These are phyloP conservation scores for Chirona hameri DNA, from an alignment of 2,888 invertebrate species.

Conservation along the genomic window DNA sequence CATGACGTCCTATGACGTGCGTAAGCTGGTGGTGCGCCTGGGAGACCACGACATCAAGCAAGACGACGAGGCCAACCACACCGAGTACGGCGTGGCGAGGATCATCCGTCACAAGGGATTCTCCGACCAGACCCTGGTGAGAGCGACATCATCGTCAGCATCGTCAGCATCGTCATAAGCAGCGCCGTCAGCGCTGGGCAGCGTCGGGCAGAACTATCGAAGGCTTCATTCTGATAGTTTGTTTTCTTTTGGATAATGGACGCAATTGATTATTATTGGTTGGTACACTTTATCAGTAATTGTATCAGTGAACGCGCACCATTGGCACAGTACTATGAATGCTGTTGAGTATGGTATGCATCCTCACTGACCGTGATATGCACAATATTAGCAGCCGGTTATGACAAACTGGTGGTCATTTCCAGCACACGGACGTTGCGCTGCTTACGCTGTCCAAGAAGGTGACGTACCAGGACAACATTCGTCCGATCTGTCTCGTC, in stretches of 20 bases:
- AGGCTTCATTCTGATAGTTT: no score
- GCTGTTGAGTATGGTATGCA: no score
- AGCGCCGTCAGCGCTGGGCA: no score
- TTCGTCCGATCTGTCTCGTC: slow-evolving; percentile 76
- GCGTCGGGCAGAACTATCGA: no score
- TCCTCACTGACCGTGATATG: no score
- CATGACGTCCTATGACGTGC: slow-evolving; percentile 85
- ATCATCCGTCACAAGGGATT: slow-evolving; percentile 35
- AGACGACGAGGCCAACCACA: slow-evolving; percentile 65
- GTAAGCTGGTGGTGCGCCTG: slow-evolving; percentile 70
- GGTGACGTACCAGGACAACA: slow-evolving; percentile 64
- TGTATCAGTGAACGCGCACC: no score
- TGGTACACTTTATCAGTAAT: no score
- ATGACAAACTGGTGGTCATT: not conserved
- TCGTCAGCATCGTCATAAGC: no score
- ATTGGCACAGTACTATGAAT: no score
- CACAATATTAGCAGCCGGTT: no score
- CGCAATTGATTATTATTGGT: no score
- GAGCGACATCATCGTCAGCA: not conserved
- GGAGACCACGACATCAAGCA: slow-evolving; percentile 79
- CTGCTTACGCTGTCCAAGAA: slow-evolving; percentile 73
- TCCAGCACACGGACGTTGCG: slow-evolving; percentile 76
- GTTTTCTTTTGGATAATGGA: no score
- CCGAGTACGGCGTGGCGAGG: slow-evolving; percentile 73
- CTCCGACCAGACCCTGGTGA: slow-evolving; percentile 29